Percentiles rank a stretch among this genome's conserved stretches.
Conservation (phyloP, 2,888 invertebrate species). For the Agriopis aurantiaria region DNA sequence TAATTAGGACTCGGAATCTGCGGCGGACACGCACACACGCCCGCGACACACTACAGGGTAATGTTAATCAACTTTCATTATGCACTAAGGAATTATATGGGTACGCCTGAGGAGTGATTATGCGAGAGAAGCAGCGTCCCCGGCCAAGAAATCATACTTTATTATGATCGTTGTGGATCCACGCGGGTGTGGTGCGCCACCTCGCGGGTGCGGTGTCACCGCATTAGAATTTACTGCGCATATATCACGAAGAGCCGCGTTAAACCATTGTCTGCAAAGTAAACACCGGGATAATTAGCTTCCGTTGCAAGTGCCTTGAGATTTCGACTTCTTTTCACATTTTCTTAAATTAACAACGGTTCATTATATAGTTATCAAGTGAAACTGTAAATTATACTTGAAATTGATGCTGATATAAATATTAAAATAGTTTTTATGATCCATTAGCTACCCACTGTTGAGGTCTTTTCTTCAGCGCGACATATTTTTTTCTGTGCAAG, state of each 20-base stretch:
- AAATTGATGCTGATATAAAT: background rate
- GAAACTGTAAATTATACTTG: background rate
- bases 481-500: too few species aligned
- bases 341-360: constrained; percentile 7
- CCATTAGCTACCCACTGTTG: too few species aligned
- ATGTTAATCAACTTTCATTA: constrained; percentile 87
- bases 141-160: constrained; percentile 85
- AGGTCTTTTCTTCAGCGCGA: too few species aligned
- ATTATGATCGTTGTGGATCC: constrained; percentile 80
- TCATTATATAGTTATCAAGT: constrained; percentile 1
- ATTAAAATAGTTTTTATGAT: too few species aligned
- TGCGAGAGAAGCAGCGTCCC: constrained; percentile 81
- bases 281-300: constrained; percentile 70
- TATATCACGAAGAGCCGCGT: constrained; percentile 71
- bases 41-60: constrained; percentile 64
- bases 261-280: constrained; percentile 72
- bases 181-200: constrained; percentile 70
- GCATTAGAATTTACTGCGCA: constrained; percentile 81
- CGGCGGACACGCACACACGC: constrained; percentile 91
- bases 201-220: constrained; percentile 72
- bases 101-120: constrained; percentile 86
- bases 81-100: constrained; percentile 87
- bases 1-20: constrained; percentile 95
- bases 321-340: constrained; percentile 35
- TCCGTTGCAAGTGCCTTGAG: constrained; percentile 50